Evolutionary conservation across 2,888 invertebrate species (phyloP).

Genomic region (Epistrophe eligans): DNA sequence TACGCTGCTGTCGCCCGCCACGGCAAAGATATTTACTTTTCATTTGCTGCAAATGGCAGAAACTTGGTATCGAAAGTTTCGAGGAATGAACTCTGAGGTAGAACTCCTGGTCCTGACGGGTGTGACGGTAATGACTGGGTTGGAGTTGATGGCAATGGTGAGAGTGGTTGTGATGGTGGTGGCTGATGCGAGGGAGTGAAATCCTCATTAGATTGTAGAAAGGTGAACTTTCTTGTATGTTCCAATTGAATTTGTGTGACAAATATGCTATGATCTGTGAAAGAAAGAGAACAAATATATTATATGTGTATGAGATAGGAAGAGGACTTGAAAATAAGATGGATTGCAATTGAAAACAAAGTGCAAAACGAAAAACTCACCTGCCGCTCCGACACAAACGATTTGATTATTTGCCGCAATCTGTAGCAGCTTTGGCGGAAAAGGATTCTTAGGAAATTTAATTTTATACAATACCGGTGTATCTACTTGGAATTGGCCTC

Average conservation of each 20-base stretch:
- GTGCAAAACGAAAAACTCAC: slow-evolving; percentile 80
- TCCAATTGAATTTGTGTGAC: slow-evolving; percentile 82
- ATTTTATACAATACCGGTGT: slow-evolving; percentile 85
- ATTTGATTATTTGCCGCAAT: slow-evolving; percentile 86
- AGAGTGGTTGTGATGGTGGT: slow-evolving; percentile 42
- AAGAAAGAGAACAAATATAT: background rate
- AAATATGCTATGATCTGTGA: slow-evolving; percentile 80
- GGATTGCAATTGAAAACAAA: slow-evolving; percentile 29
- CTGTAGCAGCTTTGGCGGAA: slow-evolving; percentile 86
- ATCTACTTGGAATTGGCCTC: slow-evolving; percentile 81
- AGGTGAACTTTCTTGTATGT: slow-evolving; percentile 81
- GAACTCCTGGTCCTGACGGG: background rate
- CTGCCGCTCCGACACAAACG: slow-evolving; percentile 86
- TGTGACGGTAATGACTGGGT: slow-evolving; percentile 35
- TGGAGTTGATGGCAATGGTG: slow-evolving; percentile 26
- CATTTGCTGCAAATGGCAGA: slow-evolving; percentile 63
- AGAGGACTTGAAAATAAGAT: background rate
- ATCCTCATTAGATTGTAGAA: slow-evolving; percentile 77
- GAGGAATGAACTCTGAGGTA: slow-evolving; percentile 60
- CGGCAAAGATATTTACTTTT: slow-evolving; percentile 70
- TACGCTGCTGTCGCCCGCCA: background rate
- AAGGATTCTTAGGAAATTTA: slow-evolving; percentile 86
- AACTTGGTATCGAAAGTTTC: slow-evolving; percentile 76
- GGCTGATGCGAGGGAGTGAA: slow-evolving; percentile 41
- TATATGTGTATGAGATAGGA: background rate